These are phyloP conservation scores for Eufriesea mexicana DNA, from an alignment of 1,140 invertebrate species.

Conservation along the genomic window DNA sequence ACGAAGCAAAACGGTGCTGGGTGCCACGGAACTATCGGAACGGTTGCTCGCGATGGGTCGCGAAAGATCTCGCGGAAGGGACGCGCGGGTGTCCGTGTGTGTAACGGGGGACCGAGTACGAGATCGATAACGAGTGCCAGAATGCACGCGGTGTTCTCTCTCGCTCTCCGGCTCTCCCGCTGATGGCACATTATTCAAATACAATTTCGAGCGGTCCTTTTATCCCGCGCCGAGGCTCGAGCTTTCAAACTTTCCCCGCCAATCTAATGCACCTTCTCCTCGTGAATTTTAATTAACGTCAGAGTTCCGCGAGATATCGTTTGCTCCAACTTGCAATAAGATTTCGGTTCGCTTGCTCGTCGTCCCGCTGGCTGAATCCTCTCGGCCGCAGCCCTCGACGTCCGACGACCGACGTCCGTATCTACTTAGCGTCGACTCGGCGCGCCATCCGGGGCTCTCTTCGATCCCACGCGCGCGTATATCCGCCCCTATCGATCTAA, in stretches of 20 bases:
- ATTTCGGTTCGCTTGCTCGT: conserved; percentile 3
- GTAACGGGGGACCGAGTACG: background rate
- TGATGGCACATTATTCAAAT: conserved; percentile 48
- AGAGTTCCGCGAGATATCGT: conserved; percentile 36
- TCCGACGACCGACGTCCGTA: background rate
- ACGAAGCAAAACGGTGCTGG: conserved; percentile 69
- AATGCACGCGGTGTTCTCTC: conserved; percentile 21
- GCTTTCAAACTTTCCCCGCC: conserved; percentile 34
- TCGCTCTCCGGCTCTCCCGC: background rate
- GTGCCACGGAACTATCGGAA: conserved; percentile 40
- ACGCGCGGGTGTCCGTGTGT: background rate
- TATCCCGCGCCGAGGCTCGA: background rate
- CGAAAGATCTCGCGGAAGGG: conserved; percentile 42
- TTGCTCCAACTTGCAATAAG: conserved; percentile 31
- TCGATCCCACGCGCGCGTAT: too few species aligned
- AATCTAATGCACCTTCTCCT: conserved; percentile 22
- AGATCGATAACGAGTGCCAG: conserved; percentile 46
- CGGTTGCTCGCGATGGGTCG: conserved; percentile 36
- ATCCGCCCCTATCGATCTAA: too few species aligned
- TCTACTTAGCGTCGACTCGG: background rate
- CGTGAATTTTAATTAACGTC: conserved; percentile 48
- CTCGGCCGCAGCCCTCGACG: too few species aligned
- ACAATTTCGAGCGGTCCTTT: conserved; percentile 42
- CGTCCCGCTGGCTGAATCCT: background rate
- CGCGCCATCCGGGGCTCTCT: background rate